Percentiles rank a stretch among this genome's conserved stretches.
Conservation (phyloP, 2,797 vertebrate species). For the Lindbergichthys nudifrons region DNA sequence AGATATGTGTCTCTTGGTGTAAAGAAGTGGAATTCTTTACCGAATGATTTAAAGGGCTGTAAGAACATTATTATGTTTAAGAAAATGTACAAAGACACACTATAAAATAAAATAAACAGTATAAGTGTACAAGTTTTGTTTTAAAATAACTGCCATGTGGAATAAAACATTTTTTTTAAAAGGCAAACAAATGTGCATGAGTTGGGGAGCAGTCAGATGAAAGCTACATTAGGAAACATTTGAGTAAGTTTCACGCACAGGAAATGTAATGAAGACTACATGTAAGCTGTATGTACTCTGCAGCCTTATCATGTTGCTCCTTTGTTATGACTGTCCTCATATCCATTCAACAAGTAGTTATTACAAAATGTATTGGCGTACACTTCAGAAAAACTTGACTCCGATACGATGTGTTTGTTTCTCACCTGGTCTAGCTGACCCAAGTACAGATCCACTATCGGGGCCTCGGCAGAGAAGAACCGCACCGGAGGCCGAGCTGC, state of each 20-base stretch:
- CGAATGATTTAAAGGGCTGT: no score
- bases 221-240: neutral
- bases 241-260: neutral
- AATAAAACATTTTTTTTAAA: no score
- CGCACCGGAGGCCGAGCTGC: conserved; percentile 89
- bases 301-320: no score
- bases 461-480: conserved; percentile 91
- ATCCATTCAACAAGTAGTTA: neutral
- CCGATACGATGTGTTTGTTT: neutral
- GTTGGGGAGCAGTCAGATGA: neutral
- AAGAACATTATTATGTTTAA: no score
- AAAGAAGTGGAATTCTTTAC: no score
- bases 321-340: neutral
- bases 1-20: no score
- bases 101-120: no score
- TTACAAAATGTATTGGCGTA: no score
- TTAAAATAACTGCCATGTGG: no score
- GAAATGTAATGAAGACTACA: neutral
- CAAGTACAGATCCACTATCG: conserved; percentile 92
- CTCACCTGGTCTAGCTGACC: conserved; percentile 92
- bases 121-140: no score
- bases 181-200: neutral
- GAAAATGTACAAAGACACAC: no score
- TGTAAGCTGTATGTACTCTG: neutral
- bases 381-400: no score